phyloP scores from a whole-genome alignment of 2,113 vertebrate genomes.

The Dromaius novaehollandiae region DNA sequence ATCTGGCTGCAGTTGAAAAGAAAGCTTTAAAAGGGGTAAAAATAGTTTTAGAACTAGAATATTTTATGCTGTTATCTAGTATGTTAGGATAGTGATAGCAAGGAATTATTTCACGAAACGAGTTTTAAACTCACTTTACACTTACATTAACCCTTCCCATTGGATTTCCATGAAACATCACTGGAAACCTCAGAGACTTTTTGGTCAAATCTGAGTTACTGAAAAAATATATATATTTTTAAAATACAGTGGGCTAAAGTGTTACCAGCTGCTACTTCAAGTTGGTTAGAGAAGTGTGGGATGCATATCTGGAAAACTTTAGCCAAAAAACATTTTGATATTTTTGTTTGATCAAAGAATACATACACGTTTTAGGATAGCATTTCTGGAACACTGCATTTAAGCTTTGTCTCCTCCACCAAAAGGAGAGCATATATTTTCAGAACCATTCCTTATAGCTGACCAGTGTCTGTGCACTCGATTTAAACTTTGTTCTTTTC shows the following conservation, averaged over 20 bases:
- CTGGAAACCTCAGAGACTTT: neutral
- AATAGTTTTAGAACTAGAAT: neutral
- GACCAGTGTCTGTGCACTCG: neutral
- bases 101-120: neutral
- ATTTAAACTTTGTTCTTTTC: neutral
- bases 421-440: neutral
- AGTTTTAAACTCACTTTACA: neutral
- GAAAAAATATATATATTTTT: neutral
- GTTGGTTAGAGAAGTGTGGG: fast-evolving
- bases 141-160: neutral
- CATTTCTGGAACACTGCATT: neutral
- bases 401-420: neutral
- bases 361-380: neutral
- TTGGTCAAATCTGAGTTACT: neutral
- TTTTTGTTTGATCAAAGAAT: neutral
- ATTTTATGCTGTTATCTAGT: no score
- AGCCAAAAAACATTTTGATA: neutral
- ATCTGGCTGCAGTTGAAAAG: neutral
- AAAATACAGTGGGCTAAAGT: no score
- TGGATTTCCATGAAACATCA: neutral
- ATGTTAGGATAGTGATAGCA: fast-evolving
- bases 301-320: neutral
- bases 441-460: neutral
- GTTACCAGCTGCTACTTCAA: neutral
- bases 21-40: fast-evolving